Percentiles rank a stretch among this genome's conserved stretches.
Conservation (phyloP, 2,113 vertebrate genomes). For the Rhinolophus ferrumequinum region DNA sequence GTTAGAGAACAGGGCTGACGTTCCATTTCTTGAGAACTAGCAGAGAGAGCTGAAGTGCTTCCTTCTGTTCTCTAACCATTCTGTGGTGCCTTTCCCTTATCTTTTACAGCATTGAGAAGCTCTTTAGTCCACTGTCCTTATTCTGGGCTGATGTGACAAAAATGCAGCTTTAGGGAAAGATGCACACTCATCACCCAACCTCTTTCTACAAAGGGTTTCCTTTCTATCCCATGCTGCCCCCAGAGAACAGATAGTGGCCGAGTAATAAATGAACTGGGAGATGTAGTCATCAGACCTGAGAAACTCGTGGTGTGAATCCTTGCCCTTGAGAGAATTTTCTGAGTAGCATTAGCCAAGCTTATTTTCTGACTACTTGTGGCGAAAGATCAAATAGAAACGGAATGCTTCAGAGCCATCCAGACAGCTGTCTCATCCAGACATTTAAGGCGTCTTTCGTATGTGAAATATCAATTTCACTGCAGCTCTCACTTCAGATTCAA, state of each 20-base stretch:
- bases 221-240: neutral
- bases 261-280: slow-evolving; percentile 53
- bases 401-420: slow-evolving; percentile 68
- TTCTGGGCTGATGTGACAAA: slow-evolving; percentile 67
- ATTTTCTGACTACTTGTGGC: slow-evolving; percentile 63
- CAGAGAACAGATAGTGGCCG: slow-evolving; percentile 10
- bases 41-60: slow-evolving; percentile 42
- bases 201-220: slow-evolving; percentile 53
- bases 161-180: slow-evolving; percentile 65
- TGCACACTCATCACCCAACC: slow-evolving; percentile 2
- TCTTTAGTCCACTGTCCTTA: slow-evolving; percentile 35
- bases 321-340: slow-evolving; percentile 67
- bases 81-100: slow-evolving; percentile 64
- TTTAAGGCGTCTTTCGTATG: neutral
- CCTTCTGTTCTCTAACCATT: slow-evolving; percentile 54
- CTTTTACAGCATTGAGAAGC: neutral
- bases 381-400: slow-evolving; percentile 61
- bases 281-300: slow-evolving; percentile 62
- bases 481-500: neutral
- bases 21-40: neutral
- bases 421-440: neutral
- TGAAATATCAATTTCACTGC: neutral
- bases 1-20: neutral
- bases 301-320: slow-evolving; percentile 62
- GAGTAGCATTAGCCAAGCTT: slow-evolving; percentile 56